phyloP scores from a whole-genome alignment of 1,140 invertebrate genomes.

The Drosophila funebris region DNA sequence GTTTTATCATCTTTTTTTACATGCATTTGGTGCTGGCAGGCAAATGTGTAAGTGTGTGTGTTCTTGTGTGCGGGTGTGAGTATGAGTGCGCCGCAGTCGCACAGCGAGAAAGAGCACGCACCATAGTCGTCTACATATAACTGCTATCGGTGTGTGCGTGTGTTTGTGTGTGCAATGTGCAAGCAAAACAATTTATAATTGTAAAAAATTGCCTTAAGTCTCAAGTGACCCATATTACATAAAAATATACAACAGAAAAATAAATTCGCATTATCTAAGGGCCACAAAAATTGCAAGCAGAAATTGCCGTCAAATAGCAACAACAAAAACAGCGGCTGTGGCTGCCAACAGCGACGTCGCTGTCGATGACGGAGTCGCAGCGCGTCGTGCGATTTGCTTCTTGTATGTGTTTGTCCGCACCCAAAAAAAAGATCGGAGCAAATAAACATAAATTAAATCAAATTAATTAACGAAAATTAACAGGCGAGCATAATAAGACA shows the following conservation, averaged over 20 bases:
- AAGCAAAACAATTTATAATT: constrained; percentile 68
- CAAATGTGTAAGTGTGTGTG: constrained; percentile 12
- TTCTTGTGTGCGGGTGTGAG: constrained; percentile 37
- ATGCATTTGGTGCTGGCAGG: constrained; percentile 33
- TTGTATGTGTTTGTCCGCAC: constrained; percentile 61
- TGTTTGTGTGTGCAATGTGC: constrained; percentile 57
- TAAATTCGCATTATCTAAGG: constrained; percentile 4
- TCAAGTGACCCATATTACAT: constrained; percentile 22
- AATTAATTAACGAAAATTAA: constrained; percentile 50
- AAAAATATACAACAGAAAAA: constrained; percentile 12
- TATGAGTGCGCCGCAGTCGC: constrained; percentile 40
- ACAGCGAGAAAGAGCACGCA: constrained; percentile 59
- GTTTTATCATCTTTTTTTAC: constrained; percentile 48
- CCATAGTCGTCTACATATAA: constrained; percentile 57
- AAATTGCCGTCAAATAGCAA: constrained; percentile 15
- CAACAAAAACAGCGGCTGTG: constrained; percentile 33
- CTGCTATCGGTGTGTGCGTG: constrained; percentile 32
- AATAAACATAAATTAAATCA: constrained; percentile 53
- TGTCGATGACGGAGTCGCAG: constrained; percentile 52
- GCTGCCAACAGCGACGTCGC: constrained; percentile 38
- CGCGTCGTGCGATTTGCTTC: constrained; percentile 46
- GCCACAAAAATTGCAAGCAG: constrained; percentile 17
- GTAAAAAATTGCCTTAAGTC: constrained; percentile 26
- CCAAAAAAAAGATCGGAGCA: constrained; percentile 51
- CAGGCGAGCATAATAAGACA: constrained; percentile 18